Percentiles rank a stretch among this genome's conserved stretches.
phyloP scores from a whole-genome alignment of 2,888 invertebrate species.

The Rutpela maculata region DNA sequence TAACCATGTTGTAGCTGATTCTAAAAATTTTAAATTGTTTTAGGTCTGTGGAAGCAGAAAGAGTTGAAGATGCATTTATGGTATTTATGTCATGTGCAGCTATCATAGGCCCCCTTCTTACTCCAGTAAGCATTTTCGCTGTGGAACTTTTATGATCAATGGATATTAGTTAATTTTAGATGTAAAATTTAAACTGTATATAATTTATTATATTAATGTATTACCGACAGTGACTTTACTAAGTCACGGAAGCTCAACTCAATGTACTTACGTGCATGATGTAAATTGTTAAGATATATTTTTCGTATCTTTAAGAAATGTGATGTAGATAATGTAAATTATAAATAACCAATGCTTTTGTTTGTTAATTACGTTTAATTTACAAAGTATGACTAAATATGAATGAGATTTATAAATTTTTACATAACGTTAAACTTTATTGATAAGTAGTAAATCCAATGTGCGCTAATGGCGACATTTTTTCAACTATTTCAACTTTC shows the following conservation, averaged over 20 bases:
- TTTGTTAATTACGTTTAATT: no score
- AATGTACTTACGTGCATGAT: neutral
- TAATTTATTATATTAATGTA: neutral
- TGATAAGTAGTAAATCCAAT: no score
- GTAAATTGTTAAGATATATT: neutral
- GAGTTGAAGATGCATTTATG: slow-evolving; percentile 31
- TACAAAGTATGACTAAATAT: no score
- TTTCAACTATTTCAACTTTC: no score
- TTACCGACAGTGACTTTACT: neutral
- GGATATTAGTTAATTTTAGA: neutral
- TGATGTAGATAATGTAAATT: neutral
- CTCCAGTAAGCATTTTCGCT: neutral
- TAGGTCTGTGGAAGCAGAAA: slow-evolving; percentile 13
- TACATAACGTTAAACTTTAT: no score
- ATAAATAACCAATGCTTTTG: neutral
- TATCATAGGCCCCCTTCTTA: neutral
- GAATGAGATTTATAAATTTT: no score
- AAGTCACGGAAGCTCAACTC: neutral
- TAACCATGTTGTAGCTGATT: no score
- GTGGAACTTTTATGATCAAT: neutral
- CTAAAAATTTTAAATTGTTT: neutral
- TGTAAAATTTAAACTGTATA: neutral
- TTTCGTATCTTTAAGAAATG: neutral
- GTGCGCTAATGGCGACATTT: no score
- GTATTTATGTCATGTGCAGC: slow-evolving; percentile 14